These are phyloP conservation scores for Callyntrura guangdongensis DNA, from an alignment of 2,888 invertebrate genomes.

Conservation along the genomic window DNA sequence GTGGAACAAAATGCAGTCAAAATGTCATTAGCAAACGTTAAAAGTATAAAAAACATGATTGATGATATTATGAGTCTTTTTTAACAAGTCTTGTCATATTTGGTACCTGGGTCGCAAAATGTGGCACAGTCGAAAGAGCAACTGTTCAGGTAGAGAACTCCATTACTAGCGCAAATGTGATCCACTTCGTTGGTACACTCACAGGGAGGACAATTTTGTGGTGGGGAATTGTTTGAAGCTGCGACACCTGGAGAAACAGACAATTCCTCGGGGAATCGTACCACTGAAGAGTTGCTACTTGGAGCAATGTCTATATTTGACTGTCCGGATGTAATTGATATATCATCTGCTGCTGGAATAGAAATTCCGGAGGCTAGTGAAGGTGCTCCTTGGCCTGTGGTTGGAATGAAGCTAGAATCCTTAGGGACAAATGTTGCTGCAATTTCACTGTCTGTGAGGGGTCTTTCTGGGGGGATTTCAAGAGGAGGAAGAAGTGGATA, in stretches of 20 bases:
- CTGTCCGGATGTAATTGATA: not conserved
- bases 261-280: conserved; percentile 49
- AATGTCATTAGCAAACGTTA: not conserved
- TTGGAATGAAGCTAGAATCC: conserved; percentile 58
- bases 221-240: not conserved
- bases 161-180: conserved; percentile 70
- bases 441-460: conserved; percentile 56
- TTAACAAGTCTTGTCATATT: not conserved
- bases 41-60: not conserved
- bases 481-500: conserved; percentile 65
- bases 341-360: not conserved
- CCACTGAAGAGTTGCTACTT: not conserved
- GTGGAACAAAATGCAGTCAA: not conserved
- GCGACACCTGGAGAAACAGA: not conserved
- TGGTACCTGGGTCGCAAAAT: conserved; percentile 65
- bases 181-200: conserved; percentile 72
- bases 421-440: not conserved
- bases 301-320: not conserved
- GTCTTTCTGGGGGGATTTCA: conserved; percentile 69
- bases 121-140: conserved; percentile 74
- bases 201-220: conserved; percentile 62
- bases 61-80: not conserved
- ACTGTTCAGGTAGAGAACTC: conserved; percentile 64
- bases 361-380: not conserved
- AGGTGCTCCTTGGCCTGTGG: conserved; percentile 57